These are phyloP conservation scores for Chitala chitala DNA, from an alignment of 2,113 vertebrate genomes.

Conservation along the genomic window DNA sequence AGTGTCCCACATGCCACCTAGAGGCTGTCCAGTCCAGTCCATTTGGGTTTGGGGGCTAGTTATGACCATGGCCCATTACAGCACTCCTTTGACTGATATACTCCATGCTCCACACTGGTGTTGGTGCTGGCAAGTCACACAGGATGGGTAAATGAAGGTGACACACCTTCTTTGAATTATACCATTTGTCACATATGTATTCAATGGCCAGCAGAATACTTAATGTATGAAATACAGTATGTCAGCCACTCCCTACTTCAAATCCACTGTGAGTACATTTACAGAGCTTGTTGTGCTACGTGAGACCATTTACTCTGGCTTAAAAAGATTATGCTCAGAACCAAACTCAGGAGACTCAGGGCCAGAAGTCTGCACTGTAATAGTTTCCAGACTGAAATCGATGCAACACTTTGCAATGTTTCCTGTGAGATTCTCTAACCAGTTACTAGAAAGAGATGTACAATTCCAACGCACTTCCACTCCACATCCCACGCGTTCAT, in stretches of 20 bases:
- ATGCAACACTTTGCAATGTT: constrained; percentile 29
- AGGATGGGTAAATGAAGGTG: not conserved
- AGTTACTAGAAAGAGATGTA: not conserved
- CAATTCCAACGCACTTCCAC: constrained; percentile 35
- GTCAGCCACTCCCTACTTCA: not conserved
- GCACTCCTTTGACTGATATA: too few species aligned
- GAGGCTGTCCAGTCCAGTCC: too few species aligned
- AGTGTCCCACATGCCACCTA: too few species aligned
- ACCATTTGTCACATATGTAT: not conserved
- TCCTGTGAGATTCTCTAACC: constrained; percentile 38
- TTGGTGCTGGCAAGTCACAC: too few species aligned
- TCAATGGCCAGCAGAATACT: not conserved
- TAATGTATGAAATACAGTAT: not conserved
- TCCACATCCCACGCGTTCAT: constrained; percentile 31
- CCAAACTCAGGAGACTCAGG: not conserved
- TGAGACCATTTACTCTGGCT: too few species aligned
- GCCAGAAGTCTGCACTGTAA: constrained; percentile 3
- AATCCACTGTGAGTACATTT: not conserved
- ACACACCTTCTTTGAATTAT: not conserved
- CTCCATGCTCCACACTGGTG: too few species aligned
- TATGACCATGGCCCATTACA: not conserved
- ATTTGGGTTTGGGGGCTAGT: too few species aligned
- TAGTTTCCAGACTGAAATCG: constrained; percentile 4
- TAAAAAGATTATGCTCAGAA: not conserved
- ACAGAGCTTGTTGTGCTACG: not conserved